Percentiles rank a stretch among this genome's conserved stretches.
Conservation (phyloP, 2,113 vertebrate genomes). For the Arizona elegans region DNA sequence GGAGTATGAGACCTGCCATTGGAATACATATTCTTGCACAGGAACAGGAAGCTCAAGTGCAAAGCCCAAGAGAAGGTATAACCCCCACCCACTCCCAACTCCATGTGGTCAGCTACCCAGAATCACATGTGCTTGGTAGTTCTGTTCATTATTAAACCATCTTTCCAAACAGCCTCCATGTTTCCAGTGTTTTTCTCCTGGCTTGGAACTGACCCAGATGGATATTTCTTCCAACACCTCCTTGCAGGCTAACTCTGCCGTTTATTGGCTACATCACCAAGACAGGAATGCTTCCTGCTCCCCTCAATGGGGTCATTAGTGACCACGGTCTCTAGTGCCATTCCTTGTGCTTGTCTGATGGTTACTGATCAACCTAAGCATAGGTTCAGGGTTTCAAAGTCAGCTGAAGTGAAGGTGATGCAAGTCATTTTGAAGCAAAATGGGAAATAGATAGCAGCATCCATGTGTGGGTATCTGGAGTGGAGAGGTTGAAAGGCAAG, state of each 20-base stretch:
- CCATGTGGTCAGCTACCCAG: too few species aligned
- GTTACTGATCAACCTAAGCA: background rate
- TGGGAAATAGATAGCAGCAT: background rate
- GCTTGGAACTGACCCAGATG: too few species aligned
- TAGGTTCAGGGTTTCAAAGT: background rate
- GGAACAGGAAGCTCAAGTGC: too few species aligned
- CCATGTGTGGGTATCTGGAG: background rate
- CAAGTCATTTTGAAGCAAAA: background rate
- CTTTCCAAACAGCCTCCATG: too few species aligned
- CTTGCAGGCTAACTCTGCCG: background rate
- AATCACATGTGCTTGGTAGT: too few species aligned
- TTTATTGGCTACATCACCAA: background rate
- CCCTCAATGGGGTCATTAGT: background rate
- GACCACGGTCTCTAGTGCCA: background rate
- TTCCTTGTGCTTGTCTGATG: background rate
- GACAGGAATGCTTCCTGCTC: background rate
- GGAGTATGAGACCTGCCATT: too few species aligned
- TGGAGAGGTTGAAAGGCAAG: background rate
- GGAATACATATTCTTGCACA: too few species aligned
- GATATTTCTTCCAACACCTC: background rate
- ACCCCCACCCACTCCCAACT: too few species aligned
- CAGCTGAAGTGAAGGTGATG: background rate
- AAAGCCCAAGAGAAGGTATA: too few species aligned
- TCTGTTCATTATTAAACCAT: too few species aligned
- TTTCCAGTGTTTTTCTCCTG: too few species aligned